phyloP scores from a whole-genome alignment of 2,888 invertebrate genomes.

The Cremastobaeus sp. region DNA sequence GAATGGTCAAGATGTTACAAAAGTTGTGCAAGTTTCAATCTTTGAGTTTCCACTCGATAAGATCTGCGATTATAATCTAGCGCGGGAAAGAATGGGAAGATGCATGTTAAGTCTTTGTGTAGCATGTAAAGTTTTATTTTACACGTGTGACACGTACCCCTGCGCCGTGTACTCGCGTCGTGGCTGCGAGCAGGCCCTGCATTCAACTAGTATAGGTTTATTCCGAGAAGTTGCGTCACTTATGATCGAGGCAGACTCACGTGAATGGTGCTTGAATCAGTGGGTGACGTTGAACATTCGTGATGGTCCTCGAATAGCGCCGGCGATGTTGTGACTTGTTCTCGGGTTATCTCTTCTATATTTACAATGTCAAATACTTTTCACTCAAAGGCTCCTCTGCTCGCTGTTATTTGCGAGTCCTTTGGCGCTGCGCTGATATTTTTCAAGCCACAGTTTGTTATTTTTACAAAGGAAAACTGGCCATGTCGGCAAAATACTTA shows the following conservation, averaged over 20 bases:
- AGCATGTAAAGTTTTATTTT: conserved; percentile 38
- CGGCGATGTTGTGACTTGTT: conserved; percentile 34
- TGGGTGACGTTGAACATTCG: conserved; percentile 43
- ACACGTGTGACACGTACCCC: conserved; percentile 46
- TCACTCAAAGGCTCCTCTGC: no score
- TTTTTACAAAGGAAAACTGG: no score
- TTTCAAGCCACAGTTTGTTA: no score
- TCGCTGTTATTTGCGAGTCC: no score
- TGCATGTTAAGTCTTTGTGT: no score
- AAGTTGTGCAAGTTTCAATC: no score
- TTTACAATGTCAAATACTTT: no score
- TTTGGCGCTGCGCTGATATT: no score
- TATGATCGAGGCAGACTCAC: conserved; percentile 34
- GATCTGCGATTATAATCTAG: conserved; percentile 44
- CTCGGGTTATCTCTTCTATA: conserved; percentile 30
- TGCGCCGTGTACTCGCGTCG: conserved; percentile 24
- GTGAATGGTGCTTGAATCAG: conserved; percentile 35
- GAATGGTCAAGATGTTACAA: conserved; percentile 24
- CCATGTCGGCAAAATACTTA: no score
- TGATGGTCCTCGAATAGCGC: conserved; percentile 50
- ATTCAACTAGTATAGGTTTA: conserved; percentile 37
- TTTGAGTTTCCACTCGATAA: conserved; percentile 19
- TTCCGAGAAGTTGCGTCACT: conserved; percentile 56
- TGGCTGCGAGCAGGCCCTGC: conserved; percentile 27
- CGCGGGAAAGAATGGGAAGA: conserved; percentile 37